Evolutionary conservation across 2,888 invertebrate species (phyloP).

Genomic region (Tetramorium bicarinatum): DNA sequence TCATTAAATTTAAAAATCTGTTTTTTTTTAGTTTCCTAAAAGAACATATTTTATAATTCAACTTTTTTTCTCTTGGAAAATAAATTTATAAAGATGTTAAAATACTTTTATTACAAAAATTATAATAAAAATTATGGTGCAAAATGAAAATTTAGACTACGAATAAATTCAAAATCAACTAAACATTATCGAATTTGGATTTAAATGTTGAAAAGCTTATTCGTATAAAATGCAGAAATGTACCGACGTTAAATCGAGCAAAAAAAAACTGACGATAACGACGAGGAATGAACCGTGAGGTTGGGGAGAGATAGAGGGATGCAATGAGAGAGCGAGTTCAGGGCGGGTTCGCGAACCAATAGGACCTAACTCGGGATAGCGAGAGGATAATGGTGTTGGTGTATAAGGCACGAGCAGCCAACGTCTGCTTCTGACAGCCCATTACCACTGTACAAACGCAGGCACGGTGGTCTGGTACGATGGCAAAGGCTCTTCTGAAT

Average conservation of each 20-base stretch:
- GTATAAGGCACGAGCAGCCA: slow-evolving; percentile 82
- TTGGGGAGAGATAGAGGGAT: slow-evolving; percentile 36
- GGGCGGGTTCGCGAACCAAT: slow-evolving; percentile 68
- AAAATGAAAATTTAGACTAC: not conserved
- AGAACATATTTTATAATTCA: not conserved
- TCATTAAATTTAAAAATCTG: not conserved
- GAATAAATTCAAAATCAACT: not conserved
- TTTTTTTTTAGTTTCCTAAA: not conserved
- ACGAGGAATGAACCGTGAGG: slow-evolving; percentile 20
- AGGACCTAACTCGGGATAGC: slow-evolving; percentile 69
- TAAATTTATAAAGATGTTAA: not conserved
- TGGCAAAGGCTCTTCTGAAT: slow-evolving; percentile 70
- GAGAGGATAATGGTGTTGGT: slow-evolving; percentile 80
- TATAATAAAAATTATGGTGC: not conserved
- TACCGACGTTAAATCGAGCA: slow-evolving; percentile 26
- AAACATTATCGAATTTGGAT: not conserved
- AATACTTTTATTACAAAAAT: not conserved
- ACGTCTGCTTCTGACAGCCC: slow-evolving; percentile 85
- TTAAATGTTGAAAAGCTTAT: not conserved
- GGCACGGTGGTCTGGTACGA: slow-evolving; percentile 73
- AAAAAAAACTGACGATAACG: slow-evolving; percentile 33
- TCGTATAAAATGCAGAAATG: slow-evolving; percentile 3
- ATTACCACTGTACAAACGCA: slow-evolving; percentile 85
- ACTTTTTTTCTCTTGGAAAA: not conserved
- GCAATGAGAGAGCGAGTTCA: slow-evolving; percentile 51